Conservation (phyloP, 2,797 vertebrate species). For the Bryconaethiops microstoma region DNA sequence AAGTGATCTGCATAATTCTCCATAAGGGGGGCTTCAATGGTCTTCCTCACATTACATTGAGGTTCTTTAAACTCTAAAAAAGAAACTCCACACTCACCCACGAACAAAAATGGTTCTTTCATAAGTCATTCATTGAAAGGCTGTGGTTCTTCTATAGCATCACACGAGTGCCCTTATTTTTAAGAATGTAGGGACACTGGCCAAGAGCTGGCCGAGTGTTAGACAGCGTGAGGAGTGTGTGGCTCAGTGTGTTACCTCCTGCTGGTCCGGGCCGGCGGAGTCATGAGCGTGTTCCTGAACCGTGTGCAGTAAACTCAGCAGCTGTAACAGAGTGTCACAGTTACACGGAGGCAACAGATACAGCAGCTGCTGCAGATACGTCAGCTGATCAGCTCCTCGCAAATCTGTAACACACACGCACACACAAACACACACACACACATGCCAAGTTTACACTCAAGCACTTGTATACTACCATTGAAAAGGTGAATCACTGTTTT, state of each 20-base stretch:
- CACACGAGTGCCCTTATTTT: too few relatives aligned
- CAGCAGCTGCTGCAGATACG: constrained; percentile 86
- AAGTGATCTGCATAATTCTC: too few relatives aligned
- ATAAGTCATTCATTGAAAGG: too few relatives aligned
- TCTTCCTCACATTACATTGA: too few relatives aligned
- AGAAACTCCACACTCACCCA: too few relatives aligned
- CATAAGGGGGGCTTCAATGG: too few relatives aligned
- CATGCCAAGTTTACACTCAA: not conserved
- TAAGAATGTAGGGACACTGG: not conserved
- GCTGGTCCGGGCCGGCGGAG: constrained; percentile 74
- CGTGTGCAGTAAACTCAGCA: constrained; percentile 81
- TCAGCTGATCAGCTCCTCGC: constrained; percentile 77
- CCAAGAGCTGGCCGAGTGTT: not conserved
- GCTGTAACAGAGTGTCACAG: constrained; percentile 88
- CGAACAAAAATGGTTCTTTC: too few relatives aligned
- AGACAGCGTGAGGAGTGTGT: not conserved
- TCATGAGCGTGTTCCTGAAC: constrained; percentile 84
- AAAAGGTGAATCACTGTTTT: not conserved
- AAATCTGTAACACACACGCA: constrained; percentile 69
- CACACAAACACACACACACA: not conserved
- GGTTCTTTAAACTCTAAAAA: too few relatives aligned
- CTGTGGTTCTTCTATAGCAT: too few relatives aligned
- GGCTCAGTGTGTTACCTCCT: constrained; percentile 73
- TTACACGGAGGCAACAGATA: constrained; percentile 90
- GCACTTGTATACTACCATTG: not conserved